A percentile compares a stretch with the other conserved stretches of the same genome.
Evolutionary conservation across 1,140 invertebrate species (phyloP).

Genomic region (Nephotettix cincticeps): DNA sequence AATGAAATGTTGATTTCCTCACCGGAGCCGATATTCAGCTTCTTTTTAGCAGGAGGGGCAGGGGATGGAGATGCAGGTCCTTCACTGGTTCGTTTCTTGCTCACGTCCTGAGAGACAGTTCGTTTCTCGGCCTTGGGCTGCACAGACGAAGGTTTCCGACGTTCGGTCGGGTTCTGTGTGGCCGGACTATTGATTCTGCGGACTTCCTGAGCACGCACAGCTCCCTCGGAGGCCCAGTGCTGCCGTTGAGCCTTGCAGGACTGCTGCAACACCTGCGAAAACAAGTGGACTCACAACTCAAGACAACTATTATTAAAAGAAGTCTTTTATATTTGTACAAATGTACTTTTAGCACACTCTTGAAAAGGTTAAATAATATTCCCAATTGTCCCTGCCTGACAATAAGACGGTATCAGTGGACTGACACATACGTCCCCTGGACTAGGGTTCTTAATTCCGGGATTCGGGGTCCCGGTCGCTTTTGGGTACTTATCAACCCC

Average conservation of each 20-base stretch:
- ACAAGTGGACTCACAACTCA: too few species aligned
- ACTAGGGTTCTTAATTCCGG: too few species aligned
- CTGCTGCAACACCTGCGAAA: conserved; percentile 32
- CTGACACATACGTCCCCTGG: too few species aligned
- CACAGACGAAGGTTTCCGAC: conserved; percentile 25
- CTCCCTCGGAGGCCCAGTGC: conserved; percentile 38
- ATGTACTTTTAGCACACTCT: too few species aligned
- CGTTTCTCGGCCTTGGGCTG: conserved; percentile 26
- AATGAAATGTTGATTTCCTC: too few species aligned
- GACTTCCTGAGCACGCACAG: conserved; percentile 12
- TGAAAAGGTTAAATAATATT: too few species aligned
- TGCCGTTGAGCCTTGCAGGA: conserved; percentile 38
- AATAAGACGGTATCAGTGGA: too few species aligned
- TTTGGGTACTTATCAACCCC: too few species aligned
- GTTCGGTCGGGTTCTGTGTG: conserved; percentile 24
- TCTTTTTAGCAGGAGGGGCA: neutral
- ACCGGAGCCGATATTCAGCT: neutral
- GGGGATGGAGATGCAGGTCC: neutral
- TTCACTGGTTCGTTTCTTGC: conserved; percentile 23
- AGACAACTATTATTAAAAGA: too few species aligned
- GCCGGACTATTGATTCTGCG: conserved; percentile 21
- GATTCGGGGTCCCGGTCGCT: too few species aligned
- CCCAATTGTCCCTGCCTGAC: too few species aligned
- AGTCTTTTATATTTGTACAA: too few species aligned
- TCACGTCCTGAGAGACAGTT: neutral